Base-by-base conservation (phyloP, 2,797 vertebrate genomes). In the Mallotus villosus region DNA sequence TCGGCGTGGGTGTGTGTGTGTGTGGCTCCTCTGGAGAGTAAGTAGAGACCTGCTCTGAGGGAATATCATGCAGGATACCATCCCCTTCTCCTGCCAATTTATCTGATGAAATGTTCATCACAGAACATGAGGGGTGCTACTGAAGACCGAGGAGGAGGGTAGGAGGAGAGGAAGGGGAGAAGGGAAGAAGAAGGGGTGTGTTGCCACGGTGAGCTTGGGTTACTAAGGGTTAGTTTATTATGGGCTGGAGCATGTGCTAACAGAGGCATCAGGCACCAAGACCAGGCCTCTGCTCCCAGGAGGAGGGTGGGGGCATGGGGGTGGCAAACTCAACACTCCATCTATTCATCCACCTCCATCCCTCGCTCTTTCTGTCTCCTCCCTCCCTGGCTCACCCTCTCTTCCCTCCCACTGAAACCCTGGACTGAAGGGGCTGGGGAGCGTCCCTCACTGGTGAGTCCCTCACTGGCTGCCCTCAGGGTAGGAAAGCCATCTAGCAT, bases 401-500 rank as follows among this genome's bases (percentile, higher is more conserved):
- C 9, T 25, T 14, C 21, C 22, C 19, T 21, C 57, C n/a, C n/a
- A 21, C 57, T 22, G n/a, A 17, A n/a, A 57, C 27, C 21, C 55
- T 58, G n/a, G 21, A 41, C 16, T 12, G 19, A n/a, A 61, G 4
- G 14, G 12, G 41, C 2, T 14, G 41, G 19, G 27, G 16, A 16
- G 87, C 92, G 89, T 91, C 84, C 81, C 84, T 71, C 89, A 88
- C 84, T 84, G 16, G 24, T 17, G 87, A 92, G 89, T 91, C 84
- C 81, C 84, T 71, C 89, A 88, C 84, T 84, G 90, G 70, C 84
- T 63, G 91, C 90, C 90, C 0, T n/a, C 85, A 91, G 92, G 92
- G 89, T 89, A 89, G 80, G 84, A 93, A 92, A 92, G 90, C 89
- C 90, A 94, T 93, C 91, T 91, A 90, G 82, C 87, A 78, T 85